phyloP scores from a whole-genome alignment of 1,140 invertebrate genomes.

The Heliconius eleuchia region DNA sequence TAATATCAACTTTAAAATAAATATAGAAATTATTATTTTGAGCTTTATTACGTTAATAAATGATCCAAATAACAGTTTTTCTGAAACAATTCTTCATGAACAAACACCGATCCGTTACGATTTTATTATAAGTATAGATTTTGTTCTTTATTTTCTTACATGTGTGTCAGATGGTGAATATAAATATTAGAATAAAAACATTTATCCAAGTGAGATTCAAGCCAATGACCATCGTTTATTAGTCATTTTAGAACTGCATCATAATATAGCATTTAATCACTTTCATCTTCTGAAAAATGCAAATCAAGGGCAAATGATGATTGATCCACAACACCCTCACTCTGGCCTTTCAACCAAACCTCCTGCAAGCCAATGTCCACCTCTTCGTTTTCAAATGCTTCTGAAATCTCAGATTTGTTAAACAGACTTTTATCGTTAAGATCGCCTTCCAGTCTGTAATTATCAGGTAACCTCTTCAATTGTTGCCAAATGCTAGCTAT shows the following conservation, averaged over 20 bases:
- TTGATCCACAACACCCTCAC: slow-evolving; percentile 38
- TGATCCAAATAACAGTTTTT: too few relatives aligned
- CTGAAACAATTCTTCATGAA: too few relatives aligned
- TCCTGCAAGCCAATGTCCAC: slow-evolving; percentile 60
- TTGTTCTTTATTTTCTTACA: too few relatives aligned
- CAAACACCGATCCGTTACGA: too few relatives aligned
- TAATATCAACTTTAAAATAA: too few relatives aligned
- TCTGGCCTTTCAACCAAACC: slow-evolving; percentile 48
- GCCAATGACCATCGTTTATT: background rate
- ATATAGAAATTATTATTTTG: too few relatives aligned
- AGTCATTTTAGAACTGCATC: too few relatives aligned
- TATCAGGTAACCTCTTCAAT: slow-evolving; percentile 56
- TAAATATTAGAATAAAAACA: too few relatives aligned
- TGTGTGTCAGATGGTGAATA: too few relatives aligned
- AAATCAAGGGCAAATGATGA: slow-evolving; percentile 45
- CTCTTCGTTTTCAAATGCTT: slow-evolving; percentile 60
- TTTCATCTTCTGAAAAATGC: slow-evolving; percentile 46
- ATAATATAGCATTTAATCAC: background rate
- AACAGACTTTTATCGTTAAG: slow-evolving; percentile 40
- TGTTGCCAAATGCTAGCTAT: slow-evolving; percentile 55
- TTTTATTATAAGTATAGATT: too few relatives aligned
- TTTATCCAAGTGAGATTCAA: background rate
- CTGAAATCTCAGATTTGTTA: slow-evolving; percentile 54
- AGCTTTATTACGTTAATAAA: too few relatives aligned
- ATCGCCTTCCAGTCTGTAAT: slow-evolving; percentile 43